Evolutionary conservation across 2,797 vertebrate species (phyloP), one percentile per base, ranked within the genome.

Genomic region (Acrocephalus scirpaceus): DNA sequence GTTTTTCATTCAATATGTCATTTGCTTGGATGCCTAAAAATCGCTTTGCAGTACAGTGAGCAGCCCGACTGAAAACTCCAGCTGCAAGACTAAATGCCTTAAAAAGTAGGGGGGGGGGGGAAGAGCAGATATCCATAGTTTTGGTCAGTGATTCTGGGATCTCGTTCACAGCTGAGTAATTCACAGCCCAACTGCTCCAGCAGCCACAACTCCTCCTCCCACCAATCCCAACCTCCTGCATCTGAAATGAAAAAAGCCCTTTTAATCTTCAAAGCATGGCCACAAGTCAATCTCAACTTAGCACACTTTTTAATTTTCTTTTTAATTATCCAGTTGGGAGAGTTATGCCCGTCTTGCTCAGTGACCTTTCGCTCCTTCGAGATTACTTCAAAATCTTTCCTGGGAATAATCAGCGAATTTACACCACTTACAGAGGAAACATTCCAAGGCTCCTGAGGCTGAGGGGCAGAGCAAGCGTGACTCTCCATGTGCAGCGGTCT

Each of bases 211-310:
- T 51, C 53, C 79, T 82, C 85, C 93, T 76, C 84, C 72, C 72
- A 58, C 48, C 86, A 51, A 21, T 5, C 75, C 91, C 72, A 75
- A 16, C 78, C 78, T 58, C 92, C 88, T 71, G 20, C 90, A 62
- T n/a, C 77, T 4, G 2, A 91, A 85, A 91, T 38, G 34, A 47
- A 85, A 85, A 92, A 91, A 93, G 45, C 77, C 64, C 50, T 81
- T 91, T 72, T 91, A 92, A 96, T 91, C 94, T 96, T 96, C 96
- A 95, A 96, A 96, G 93, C 88, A 58, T 2, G 61, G 94, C 94
- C 86, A 96, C 42, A 13, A 96, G 89, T 92, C 92, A 91, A 91
- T 89, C 93, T 58, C 90, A 34, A 92, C 65, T 83, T 83, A 83
- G 57, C 92, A 94, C 50, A 17, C 78, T 93, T 93, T 79, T 87